phyloP scores from a whole-genome alignment of 2,113 vertebrate species.

The Tenrec ecaudatus region DNA sequence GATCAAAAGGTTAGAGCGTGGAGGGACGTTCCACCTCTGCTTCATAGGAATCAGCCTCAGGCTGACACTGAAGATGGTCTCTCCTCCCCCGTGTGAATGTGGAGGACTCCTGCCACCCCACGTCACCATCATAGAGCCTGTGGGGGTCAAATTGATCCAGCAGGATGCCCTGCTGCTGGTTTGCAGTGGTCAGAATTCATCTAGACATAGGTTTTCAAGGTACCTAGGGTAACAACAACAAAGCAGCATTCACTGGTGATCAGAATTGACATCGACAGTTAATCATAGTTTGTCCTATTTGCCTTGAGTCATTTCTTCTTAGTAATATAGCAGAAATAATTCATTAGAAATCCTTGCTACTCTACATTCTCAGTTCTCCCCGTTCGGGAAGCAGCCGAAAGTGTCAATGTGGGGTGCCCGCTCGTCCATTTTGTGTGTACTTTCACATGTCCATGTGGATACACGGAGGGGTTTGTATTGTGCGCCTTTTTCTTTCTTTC shows the following conservation, averaged over 20 bases:
- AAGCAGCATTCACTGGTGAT: background rate
- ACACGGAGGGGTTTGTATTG: background rate
- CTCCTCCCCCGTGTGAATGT: background rate
- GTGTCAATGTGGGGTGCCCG: background rate
- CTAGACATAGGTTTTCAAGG: background rate
- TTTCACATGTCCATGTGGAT: background rate
- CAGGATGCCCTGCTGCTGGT: background rate
- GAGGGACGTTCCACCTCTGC: background rate
- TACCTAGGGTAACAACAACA: background rate
- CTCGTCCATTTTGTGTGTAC: conserved; percentile 14
- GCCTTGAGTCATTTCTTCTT: background rate
- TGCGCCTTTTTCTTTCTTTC: background rate
- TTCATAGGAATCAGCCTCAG: background rate
- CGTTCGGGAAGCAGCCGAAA: background rate
- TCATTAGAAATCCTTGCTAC: background rate
- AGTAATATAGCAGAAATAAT: conserved; percentile 18
- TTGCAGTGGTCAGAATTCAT: conserved; percentile 7
- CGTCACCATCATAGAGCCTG: background rate
- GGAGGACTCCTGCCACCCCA: background rate
- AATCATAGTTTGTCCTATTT: conserved; percentile 22
- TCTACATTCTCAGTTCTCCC: background rate
- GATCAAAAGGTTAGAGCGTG: background rate
- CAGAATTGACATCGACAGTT: background rate
- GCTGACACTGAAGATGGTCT: background rate
- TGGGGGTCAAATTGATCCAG: background rate